Evolutionary conservation across 2,797 vertebrate genomes (phyloP), one percentile per base, ranked within the genome.

Genomic region (Smutsia gigantea): DNA sequence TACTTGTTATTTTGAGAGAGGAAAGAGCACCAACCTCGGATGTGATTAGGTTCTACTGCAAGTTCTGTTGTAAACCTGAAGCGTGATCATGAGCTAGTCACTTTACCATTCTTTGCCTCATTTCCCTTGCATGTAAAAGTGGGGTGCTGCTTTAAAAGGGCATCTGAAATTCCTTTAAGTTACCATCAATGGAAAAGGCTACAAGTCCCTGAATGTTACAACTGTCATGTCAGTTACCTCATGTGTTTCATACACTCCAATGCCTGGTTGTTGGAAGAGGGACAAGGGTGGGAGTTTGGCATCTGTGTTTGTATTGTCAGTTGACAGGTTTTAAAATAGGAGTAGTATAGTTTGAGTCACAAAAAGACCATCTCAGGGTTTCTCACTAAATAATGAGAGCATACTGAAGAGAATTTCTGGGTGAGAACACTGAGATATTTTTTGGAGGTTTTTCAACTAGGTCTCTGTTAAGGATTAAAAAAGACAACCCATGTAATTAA

Each of bases 391-490:
- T 55, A 93, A 84, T 57, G 66, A 93, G 69, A 93, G n/a, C 39
- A 49, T 51, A 68, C 51, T 55, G 59, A 85, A 71, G 46, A 68
- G 42, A 84, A 78, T 64, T 74, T 83, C 51, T 64, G 27, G 55
- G 21, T 75, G 42, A 57, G 57, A 79, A 19, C 6, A 34, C 55
- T 23, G 0, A 42, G 27, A 63, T 81, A 77, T 75, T 74, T 46
- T 89, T 96, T 68, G 81, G 29, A 64, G 10, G 57, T 82, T 96
- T 96, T 94, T 53, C 15, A 87, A 64, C 25, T 37, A 87, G 59
- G n/a, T 13, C 46, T 84, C 17, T 31, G 75, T 79, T 92, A 90
- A 42, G 84, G 37, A 39, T 69, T 64, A 11, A 6, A 77, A 88
- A 63, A 64, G 14, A 57, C 5, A 31, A 29, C 18, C n/a, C n/a